Conservation (phyloP, 2,113 vertebrate species). For the Ceyx cyanopectus region DNA sequence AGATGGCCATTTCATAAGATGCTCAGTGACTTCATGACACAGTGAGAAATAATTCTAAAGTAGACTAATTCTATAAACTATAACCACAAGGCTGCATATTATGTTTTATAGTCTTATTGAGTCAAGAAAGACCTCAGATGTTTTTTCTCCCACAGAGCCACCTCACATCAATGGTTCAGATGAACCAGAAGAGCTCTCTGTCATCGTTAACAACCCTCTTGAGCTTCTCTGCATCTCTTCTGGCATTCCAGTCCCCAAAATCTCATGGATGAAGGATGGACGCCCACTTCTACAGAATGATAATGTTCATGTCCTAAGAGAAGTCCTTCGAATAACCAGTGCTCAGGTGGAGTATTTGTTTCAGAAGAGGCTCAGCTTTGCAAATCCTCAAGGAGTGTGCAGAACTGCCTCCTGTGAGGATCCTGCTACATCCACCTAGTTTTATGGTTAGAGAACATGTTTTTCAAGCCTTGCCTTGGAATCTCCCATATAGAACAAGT, state of each 20-base stretch:
- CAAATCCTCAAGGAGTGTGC: neutral
- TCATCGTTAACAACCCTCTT: conserved; percentile 86
- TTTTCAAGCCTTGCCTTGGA: neutral
- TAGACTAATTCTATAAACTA: neutral
- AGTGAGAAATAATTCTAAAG: neutral
- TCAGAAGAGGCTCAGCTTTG: neutral
- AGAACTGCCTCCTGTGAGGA: neutral
- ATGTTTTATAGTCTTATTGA: neutral
- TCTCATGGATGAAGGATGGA: conserved; percentile 96
- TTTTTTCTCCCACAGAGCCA: conserved; percentile 81
- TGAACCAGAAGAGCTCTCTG: conserved; percentile 83
- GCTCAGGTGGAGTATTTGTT: conserved; percentile 82
- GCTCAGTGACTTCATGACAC: neutral
- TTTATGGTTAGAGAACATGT: neutral
- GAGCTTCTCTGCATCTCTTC: conserved; percentile 87
- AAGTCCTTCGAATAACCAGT: conserved; percentile 83
- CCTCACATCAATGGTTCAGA: conserved; percentile 90
- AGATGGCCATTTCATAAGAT: neutral
- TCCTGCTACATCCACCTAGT: neutral
- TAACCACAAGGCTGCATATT: neutral
- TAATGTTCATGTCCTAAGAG: conserved; percentile 77
- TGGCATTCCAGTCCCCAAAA: conserved; percentile 87
- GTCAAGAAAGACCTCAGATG: neutral
- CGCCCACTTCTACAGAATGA: conserved; percentile 84
- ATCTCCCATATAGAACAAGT: neutral